Conservation (phyloP, 2,888 invertebrate genomes). For the Metellina segmentata region DNA sequence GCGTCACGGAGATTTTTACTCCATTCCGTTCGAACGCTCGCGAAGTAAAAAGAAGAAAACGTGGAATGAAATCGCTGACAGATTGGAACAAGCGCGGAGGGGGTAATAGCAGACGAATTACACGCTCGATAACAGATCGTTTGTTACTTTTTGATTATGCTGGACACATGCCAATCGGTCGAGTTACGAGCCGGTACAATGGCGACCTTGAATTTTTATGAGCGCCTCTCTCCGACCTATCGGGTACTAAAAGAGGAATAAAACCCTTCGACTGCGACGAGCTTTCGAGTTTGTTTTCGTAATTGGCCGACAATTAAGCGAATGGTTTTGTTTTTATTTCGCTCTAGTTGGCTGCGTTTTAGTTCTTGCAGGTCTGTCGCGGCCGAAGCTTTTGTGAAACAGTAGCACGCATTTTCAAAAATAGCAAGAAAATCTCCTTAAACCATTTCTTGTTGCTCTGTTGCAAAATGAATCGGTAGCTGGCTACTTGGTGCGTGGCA, state of each 20-base stretch:
- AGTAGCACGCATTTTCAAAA: too few species aligned
- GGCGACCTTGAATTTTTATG: constrained; percentile 66
- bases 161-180: constrained; percentile 71
- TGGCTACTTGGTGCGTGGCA: too few species aligned
- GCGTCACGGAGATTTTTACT: too few species aligned
- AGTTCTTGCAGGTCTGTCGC: neutral
- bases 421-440: too few species aligned
- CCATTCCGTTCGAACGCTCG: too few species aligned
- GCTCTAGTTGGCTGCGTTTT: neutral
- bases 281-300: neutral
- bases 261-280: neutral
- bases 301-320: neutral
- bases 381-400: too few species aligned
- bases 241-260: neutral
- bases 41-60: neutral
- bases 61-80: constrained; percentile 52
- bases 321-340: neutral
- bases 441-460: too few species aligned
- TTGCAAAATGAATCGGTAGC: too few species aligned
- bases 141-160: constrained; percentile 59
- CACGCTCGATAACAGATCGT: constrained; percentile 65
- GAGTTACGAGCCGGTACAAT: constrained; percentile 31
- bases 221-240: neutral
- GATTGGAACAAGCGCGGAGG: constrained; percentile 20
- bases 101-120: constrained; percentile 56